Conservation (phyloP, 2,113 vertebrate genomes). For the Copsychus sechellarum region DNA sequence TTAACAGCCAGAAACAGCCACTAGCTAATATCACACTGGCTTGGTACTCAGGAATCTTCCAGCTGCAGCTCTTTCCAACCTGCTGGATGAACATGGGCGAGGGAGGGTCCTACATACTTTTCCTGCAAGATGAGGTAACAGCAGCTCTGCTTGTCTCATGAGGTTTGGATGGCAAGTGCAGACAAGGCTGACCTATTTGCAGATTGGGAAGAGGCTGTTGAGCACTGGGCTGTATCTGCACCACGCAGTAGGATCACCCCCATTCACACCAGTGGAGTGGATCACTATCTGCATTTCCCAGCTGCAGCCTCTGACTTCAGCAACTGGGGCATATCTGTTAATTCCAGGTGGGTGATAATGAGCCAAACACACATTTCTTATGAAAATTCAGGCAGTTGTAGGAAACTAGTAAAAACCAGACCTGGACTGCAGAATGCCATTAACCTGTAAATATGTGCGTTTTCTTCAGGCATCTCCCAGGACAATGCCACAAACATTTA, state of each 20-base stretch:
- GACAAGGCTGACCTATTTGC: not conserved
- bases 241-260: accelerated
- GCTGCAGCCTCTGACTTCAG: not conserved
- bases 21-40: not conserved
- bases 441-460: not conserved
- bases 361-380: not conserved
- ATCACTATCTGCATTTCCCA: not conserved
- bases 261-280: not conserved
- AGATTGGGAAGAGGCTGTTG: not conserved
- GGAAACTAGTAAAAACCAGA: not conserved
- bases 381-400: not conserved
- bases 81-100: not conserved
- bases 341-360: not conserved
- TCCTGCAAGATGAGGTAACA: not conserved
- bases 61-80: not conserved
- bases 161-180: not conserved
- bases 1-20: not conserved
- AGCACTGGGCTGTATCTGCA: not conserved
- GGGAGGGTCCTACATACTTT: not conserved
- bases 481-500: not conserved
- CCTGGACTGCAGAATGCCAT: not conserved
- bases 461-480: not conserved
- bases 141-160: not conserved
- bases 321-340: not conserved
- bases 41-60: not conserved